Base-by-base conservation (phyloP, 1,140 invertebrate species). In the Steinernema feltiae region DNA sequence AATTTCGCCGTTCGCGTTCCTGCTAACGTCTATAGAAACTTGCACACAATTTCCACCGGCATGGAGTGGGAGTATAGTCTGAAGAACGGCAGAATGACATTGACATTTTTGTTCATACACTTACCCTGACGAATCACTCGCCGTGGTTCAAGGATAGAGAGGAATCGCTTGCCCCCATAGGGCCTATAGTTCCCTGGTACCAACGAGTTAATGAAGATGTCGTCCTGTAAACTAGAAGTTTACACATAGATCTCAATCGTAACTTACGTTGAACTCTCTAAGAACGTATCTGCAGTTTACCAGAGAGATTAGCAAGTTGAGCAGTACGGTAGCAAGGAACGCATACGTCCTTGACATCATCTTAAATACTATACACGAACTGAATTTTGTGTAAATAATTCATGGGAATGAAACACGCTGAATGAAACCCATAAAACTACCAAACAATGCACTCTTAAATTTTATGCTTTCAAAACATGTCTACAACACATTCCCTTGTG, bases 251-350 rank as follows among this genome's bases (percentile, higher is more conserved):
- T 63, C 53, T 15, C 3, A n/a, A 3, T 3, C 15, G 15, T 7
- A 63, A 63, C 53, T 63, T 21, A 63, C 53, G 53, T 63, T 63
- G 53, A 63, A 63, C 24, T 63, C 53, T 63, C 53, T 15, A n/a
- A 63, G 53, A 12, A 63, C 53, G 53, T 63, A 63, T 63, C 53
- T 63, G 53, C 53, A 63, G 53, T 63, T 3, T 15, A 63, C 53
- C 15, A 27, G 2, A 21, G 53, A 12, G 24, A 63, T 63, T 7
- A 63, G 3, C 53, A 12, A 27, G 53, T 63, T 63, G 53, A 63
- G 53, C 53, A 63, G 53, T 27, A 63, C 2, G 15, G 24, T 63
- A 27, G 24, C 3, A 63, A 21, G 12, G 15, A 63, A 17, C 3
- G 7, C 35, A 41, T 41, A 63, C 24, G 12, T n/a, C 53, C 53